Percentiles rank a stretch among this genome's conserved stretches.
Evolutionary conservation across 2,113 vertebrate genomes (phyloP).

Genomic region (Zeus faber): DNA sequence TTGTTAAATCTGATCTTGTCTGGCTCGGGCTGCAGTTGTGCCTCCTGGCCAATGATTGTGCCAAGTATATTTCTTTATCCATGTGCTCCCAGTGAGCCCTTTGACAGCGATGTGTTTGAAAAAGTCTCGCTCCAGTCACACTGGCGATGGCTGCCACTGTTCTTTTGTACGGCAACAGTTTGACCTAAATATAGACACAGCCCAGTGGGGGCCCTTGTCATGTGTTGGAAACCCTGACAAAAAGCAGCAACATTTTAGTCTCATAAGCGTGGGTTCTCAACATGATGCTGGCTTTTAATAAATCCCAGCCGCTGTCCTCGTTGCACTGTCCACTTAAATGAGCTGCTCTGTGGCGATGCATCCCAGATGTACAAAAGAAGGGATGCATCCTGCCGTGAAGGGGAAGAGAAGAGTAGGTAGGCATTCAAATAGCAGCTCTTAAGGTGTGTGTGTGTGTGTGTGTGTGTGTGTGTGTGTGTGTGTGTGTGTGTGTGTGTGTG

Average conservation of each 20-base stretch:
- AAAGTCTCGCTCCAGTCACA: conserved; percentile 19
- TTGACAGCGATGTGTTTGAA: conserved; percentile 35
- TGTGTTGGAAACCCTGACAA: conserved; percentile 14
- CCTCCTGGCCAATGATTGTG: conserved; percentile 13
- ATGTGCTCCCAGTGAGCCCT: conserved; percentile 7
- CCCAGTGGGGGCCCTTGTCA: conserved; percentile 17
- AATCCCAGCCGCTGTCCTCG: background rate
- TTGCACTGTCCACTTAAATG: background rate
- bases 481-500: conserved; percentile 1
- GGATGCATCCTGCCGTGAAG: background rate
- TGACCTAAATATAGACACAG: conserved; percentile 45
- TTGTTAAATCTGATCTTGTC: conserved; percentile 13
- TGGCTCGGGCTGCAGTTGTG: conserved; percentile 5
- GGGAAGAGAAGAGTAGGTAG: background rate
- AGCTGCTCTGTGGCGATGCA: background rate
- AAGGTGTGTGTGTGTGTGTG: conserved; percentile 5
- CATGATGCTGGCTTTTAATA: background rate
- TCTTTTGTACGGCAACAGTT: conserved; percentile 18
- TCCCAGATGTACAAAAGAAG: background rate
- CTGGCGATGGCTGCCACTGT: conserved; percentile 18
- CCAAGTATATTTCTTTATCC: no score
- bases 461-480: background rate
- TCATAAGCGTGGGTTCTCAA: conserved; percentile 17
- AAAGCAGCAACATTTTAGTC: conserved; percentile 35
- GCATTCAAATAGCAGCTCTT: conserved; percentile 8